phyloP scores from a whole-genome alignment of 2,888 invertebrate species.

The Lasioglossum pauxillum region DNA sequence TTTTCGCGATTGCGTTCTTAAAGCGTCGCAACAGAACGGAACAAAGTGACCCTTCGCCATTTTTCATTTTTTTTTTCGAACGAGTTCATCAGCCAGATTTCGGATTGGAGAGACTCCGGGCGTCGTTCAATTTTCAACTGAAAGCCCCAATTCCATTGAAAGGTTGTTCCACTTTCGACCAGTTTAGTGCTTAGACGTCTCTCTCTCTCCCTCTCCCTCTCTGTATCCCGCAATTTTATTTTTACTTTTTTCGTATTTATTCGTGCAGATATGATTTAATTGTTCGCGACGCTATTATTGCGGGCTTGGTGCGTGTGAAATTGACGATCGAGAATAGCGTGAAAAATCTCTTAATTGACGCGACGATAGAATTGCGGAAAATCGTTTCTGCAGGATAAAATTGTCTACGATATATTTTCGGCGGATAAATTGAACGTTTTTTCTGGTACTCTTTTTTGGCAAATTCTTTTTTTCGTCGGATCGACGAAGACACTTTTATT shows the following conservation, averaged over 20 bases:
- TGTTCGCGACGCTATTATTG: not conserved
- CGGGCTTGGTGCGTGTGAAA: not conserved
- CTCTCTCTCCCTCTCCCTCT: not conserved
- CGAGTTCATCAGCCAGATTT: constrained; percentile 2
- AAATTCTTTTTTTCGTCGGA: not conserved
- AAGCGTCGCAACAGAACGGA: not conserved
- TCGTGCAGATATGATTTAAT: not conserved
- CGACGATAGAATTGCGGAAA: not conserved
- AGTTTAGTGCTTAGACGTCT: not conserved
- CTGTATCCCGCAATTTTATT: not conserved
- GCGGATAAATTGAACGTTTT: not conserved
- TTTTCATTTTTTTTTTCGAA: not conserved
- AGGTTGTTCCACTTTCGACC: not conserved
- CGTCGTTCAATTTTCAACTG: constrained; percentile 5
- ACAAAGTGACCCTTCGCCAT: not conserved
- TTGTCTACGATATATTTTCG: not conserved
- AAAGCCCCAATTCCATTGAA: not conserved
- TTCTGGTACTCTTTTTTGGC: not conserved
- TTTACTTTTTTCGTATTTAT: not conserved
- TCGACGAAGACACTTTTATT: not conserved
- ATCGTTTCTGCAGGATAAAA: not conserved
- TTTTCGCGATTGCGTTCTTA: not conserved
- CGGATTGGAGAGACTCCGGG: not conserved
- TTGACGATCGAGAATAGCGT: not conserved
- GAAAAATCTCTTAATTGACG: not conserved